Evolutionary conservation across 2,113 vertebrate species (phyloP).

Genomic region (Bubo bubo): DNA sequence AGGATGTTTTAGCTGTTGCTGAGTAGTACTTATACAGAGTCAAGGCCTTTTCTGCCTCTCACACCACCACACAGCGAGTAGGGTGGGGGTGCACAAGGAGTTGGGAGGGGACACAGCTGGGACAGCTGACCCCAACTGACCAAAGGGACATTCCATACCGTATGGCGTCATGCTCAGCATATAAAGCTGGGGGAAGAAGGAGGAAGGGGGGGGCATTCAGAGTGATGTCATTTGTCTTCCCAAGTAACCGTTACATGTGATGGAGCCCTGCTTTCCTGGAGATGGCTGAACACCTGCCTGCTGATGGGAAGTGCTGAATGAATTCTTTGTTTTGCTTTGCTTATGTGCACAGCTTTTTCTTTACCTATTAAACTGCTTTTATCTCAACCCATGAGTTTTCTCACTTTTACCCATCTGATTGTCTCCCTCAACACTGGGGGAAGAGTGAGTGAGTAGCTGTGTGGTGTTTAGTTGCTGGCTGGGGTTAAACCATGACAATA

Average conservation of each 20-base stretch:
- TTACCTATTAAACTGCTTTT: not conserved
- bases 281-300: no score
- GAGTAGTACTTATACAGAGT: not conserved
- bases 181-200: not conserved
- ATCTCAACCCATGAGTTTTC: fast-evolving
- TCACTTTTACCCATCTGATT: not conserved
- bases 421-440: not conserved
- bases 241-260: no score
- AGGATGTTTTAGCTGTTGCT: not conserved
- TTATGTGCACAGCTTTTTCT: fast-evolving
- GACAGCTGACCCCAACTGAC: not conserved
- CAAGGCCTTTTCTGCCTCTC: not conserved
- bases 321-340: not conserved
- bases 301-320: fast-evolving
- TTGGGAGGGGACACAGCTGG: no score
- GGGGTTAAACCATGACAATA: not conserved
- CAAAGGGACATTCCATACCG: fast-evolving
- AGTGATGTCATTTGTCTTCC: not conserved
- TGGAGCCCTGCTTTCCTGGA: not conserved
- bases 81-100: no score
- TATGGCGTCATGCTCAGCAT: not conserved
- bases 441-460: fast-evolving
- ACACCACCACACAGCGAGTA: fast-evolving
- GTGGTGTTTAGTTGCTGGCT: fast-evolving
- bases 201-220: fast-evolving